Percentiles rank a stretch among this genome's conserved stretches.
Evolutionary conservation across 2,888 invertebrate genomes (phyloP).

Genomic region (Phortica magna): DNA sequence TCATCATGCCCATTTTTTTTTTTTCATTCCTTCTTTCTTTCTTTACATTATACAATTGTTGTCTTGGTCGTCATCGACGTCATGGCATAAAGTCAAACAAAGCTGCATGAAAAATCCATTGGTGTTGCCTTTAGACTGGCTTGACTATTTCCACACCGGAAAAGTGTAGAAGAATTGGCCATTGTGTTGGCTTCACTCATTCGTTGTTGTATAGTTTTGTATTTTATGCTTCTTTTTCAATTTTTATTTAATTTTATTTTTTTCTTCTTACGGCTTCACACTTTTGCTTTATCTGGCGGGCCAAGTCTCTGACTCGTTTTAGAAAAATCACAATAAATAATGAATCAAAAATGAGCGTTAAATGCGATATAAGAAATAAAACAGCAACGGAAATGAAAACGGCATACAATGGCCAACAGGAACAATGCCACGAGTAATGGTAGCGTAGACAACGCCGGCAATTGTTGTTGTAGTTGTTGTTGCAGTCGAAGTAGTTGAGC

Average conservation of each 20-base stretch:
- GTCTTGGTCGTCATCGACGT: not conserved
- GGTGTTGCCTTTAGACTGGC: not conserved
- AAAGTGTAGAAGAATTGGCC: constrained; percentile 57
- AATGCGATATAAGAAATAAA: constrained; percentile 55
- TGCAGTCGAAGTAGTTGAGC: not conserved
- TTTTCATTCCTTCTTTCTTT: not conserved
- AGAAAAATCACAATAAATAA: constrained; percentile 72
- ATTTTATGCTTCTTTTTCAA: constrained; percentile 35
- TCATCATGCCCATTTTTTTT: constrained; percentile 51
- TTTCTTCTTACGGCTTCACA: constrained; percentile 59
- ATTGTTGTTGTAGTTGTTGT: constrained; percentile 13
- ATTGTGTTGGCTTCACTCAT: constrained; percentile 58
- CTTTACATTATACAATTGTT: constrained; percentile 16
- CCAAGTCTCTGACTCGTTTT: constrained; percentile 53
- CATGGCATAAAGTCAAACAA: constrained; percentile 25
- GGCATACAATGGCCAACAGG: constrained; percentile 45
- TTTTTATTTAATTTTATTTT: constrained; percentile 42
- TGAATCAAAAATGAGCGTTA: constrained; percentile 73
- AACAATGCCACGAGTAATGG: constrained; percentile 32
- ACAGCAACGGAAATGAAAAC: constrained; percentile 38
- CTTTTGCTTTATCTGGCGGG: constrained; percentile 56
- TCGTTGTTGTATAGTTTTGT: not conserved
- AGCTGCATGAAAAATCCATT: constrained; percentile 30
- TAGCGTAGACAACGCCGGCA: too few relatives aligned
- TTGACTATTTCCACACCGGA: constrained; percentile 54